Conservation (phyloP, 2,888 invertebrate genomes). For the Cerastis rubricosa region DNA sequence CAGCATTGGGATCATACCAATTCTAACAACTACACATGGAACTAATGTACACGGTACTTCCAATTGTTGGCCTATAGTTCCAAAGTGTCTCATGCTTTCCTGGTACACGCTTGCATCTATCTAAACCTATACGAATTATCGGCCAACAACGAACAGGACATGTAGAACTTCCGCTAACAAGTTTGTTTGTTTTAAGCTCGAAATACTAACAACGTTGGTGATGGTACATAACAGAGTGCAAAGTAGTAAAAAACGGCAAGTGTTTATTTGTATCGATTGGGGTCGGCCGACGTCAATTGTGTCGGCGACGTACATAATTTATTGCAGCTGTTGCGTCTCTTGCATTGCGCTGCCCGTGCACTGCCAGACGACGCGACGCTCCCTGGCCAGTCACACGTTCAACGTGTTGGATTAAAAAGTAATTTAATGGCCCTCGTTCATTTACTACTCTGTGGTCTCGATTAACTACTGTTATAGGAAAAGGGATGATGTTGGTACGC, state of each 20-base stretch:
- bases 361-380: not conserved
- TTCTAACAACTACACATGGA: slow-evolving; percentile 3
- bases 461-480: not conserved
- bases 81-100: slow-evolving; percentile 11
- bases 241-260: slow-evolving; percentile 24
- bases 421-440: not conserved
- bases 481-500: slow-evolving; percentile 5
- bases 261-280: slow-evolving; percentile 27
- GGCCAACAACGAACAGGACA: not conserved
- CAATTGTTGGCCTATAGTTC: not conserved
- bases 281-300: slow-evolving; percentile 43
- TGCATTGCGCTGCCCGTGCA: not conserved
- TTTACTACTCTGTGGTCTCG: slow-evolving; percentile 25
- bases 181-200: slow-evolving; percentile 3
- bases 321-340: slow-evolving; percentile 17
- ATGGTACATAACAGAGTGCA: slow-evolving; percentile 8
- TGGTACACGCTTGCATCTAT: slow-evolving; percentile 10
- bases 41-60: not conserved
- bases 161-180: slow-evolving; percentile 4
- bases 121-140: not conserved
- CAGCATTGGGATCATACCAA: not conserved
- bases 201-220: slow-evolving; percentile 20
- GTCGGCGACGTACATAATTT: slow-evolving; percentile 24
- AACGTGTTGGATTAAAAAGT: not conserved
- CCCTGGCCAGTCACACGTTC: not conserved